Base-by-base conservation (phyloP, 1,140 invertebrate species). In the Zaprionus gabonicus region DNA sequence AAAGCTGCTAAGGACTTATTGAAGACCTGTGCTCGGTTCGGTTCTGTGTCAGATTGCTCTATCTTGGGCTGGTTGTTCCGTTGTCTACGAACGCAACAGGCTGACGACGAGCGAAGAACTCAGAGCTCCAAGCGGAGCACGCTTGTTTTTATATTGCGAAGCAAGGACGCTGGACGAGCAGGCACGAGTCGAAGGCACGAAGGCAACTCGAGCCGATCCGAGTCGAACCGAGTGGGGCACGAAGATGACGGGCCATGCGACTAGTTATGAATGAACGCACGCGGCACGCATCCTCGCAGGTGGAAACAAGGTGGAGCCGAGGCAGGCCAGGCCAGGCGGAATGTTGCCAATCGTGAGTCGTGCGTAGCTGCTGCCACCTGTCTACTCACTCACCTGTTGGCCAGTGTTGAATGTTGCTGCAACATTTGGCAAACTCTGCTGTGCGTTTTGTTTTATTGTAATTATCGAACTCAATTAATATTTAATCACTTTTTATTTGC, bases 391-490 rank as follows among this genome's bases (percentile, higher is more conserved):
- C 56, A 64, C 68, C 67, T 66, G 64, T 70, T 68, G 56, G 51
- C 63, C 31, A 63, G 46, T 23, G n/a, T 34, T 12, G 17, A 63
- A 63, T 76, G 74, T 84, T 80, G 71, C 73, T 17, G 71, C 71
- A 90, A 78, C 68, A 78, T 71, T 76, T 72, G 34, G 53, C 51
- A 31, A 23, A 7, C 13, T 23, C 23, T 23, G 15, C 15, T 46
- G 46, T 13, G 27, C 28, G 20, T 58, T 12, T n/a, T 56, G 53
- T 72, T 67, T 56, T 60, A 60, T 71, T 81, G 66, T 81, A 90
- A 88, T 90, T 90, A 90, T 88, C 71, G 68, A 85, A 90, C 85
- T 90, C 79, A 90, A 88, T 88, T 88, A 85, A 90, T 88, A 82
- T 74, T 90, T 77, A 88, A 88, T 88, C 71, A 60, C 65, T 85